Conservation (phyloP, 2,797 vertebrate genomes). For the Fistularia tabacaria region DNA sequence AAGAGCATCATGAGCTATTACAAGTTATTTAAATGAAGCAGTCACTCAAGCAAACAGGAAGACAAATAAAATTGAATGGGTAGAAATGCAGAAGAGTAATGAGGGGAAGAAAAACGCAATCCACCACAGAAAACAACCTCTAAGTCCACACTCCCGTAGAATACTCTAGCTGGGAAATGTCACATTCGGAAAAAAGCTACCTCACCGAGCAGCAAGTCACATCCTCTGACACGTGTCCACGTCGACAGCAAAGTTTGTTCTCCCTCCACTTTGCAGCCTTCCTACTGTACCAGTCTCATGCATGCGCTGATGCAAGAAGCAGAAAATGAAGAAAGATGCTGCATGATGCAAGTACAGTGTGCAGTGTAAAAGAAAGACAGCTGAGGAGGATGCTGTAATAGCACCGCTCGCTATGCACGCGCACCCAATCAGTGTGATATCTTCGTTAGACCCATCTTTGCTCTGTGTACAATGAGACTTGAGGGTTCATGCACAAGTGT, state of each 20-base stretch:
- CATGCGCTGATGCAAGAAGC: slow-evolving; percentile 31
- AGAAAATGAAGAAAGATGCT: slow-evolving; percentile 10
- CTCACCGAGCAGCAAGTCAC: slow-evolving; percentile 50
- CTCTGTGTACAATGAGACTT: too few species aligned
- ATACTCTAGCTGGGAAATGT: slow-evolving; percentile 24
- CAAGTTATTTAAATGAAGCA: slow-evolving; percentile 45
- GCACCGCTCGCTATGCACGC: too few species aligned
- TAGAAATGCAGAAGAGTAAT: slow-evolving; percentile 11
- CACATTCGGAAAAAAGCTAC: slow-evolving; percentile 22
- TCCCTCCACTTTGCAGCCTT: slow-evolving; percentile 18
- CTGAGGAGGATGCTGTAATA: too few species aligned
- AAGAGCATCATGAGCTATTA: slow-evolving; percentile 46
- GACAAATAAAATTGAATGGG: slow-evolving; percentile 21
- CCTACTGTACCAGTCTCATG: slow-evolving; percentile 7
- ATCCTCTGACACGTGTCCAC: slow-evolving; percentile 41
- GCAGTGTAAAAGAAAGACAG: too few species aligned
- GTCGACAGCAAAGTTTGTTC: slow-evolving; percentile 28
- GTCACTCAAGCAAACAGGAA: slow-evolving; percentile 22
- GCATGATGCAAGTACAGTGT: slow-evolving; percentile 4
- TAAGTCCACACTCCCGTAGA: slow-evolving; percentile 25
- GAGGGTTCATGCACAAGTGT: too few species aligned
- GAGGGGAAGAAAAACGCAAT: slow-evolving; percentile 11
- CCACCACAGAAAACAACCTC: slow-evolving; percentile 26
- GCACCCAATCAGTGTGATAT: too few species aligned
- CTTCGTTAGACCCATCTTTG: too few species aligned